These are phyloP conservation scores for Varanus salvator DNA, from an alignment of 2,113 vertebrate genomes.

Conservation along the genomic window DNA sequence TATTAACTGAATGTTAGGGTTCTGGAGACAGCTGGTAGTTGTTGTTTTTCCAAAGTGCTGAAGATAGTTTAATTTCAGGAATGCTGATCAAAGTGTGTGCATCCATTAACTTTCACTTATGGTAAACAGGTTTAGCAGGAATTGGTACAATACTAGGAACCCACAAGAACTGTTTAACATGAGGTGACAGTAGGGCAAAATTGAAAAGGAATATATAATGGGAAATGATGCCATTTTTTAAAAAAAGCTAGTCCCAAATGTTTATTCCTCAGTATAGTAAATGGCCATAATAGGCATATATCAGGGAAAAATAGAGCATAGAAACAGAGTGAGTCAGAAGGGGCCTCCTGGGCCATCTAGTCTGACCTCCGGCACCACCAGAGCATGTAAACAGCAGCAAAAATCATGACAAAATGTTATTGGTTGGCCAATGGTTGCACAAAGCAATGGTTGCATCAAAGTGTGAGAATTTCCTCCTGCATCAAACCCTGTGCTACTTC, in stretches of 20 bases:
- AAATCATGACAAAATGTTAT: not conserved
- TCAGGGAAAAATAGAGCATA: not conserved
- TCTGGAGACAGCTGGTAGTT: not conserved
- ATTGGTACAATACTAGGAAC: not conserved
- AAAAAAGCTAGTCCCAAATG: not conserved
- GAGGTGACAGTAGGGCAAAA: not conserved
- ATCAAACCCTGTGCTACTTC: not conserved
- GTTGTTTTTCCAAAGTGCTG: not conserved
- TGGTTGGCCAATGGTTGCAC: not conserved
- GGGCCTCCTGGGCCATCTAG: too few relatives aligned
- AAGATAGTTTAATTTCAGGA: not conserved
- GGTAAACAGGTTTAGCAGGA: not conserved
- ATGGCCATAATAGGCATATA: not conserved
- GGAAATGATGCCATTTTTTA: not conserved
- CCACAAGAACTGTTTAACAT: not conserved
- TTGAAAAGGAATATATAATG: not conserved
- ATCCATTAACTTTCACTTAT: not conserved
- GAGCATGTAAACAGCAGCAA: too few relatives aligned
- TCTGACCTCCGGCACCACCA: too few relatives aligned
- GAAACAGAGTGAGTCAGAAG: too few relatives aligned
- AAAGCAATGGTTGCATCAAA: too few relatives aligned
- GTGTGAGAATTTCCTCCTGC: not conserved
- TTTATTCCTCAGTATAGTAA: not conserved
- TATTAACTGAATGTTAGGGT: not conserved
- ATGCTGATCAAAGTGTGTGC: not conserved